These are phyloP conservation scores for Hydractinia echinata DNA, from an alignment of 30 jellyfish, hydroid and myxozoan genomes.

Conservation along the genomic window DNA sequence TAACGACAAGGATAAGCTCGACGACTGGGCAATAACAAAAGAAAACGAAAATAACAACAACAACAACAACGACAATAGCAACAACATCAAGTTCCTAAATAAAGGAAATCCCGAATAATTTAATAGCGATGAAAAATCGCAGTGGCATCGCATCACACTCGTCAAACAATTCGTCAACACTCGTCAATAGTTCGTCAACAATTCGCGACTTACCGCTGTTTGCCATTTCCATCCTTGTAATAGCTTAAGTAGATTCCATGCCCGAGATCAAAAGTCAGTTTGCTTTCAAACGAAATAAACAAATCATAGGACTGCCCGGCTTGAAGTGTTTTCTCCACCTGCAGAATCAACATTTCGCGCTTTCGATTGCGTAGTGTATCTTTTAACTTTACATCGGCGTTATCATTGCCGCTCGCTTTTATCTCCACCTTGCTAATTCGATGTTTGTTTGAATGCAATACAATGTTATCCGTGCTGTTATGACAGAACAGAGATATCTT, in stretches of 20 bases:
- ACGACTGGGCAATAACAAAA: too few relatives aligned
- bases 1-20: too few relatives aligned
- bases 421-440: not conserved
- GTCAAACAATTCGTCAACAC: not conserved
- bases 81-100: not conserved
- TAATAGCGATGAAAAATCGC: not conserved
- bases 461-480: not conserved
- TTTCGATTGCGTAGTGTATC: slow-evolving; percentile 7
- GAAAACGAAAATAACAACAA: too few relatives aligned
- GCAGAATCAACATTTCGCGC: slow-evolving; percentile 11
- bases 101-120: not conserved
- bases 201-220: slow-evolving; percentile 1
- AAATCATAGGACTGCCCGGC: not conserved
- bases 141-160: not conserved
- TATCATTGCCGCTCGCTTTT: not conserved
- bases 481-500: slow-evolving; percentile 1
- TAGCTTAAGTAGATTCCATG: slow-evolving; percentile 12
- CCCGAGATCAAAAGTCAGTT: not conserved
- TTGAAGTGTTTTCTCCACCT: not conserved
- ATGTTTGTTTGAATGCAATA: slow-evolving; percentile 7
- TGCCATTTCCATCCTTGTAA: slow-evolving; percentile 10
- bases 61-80: too few relatives aligned
- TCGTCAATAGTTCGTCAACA: not conserved
- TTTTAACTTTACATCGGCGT: not conserved
- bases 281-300: not conserved